Evolutionary conservation across 1,140 invertebrate species (phyloP).

Genomic region (Sycobia sp.): DNA sequence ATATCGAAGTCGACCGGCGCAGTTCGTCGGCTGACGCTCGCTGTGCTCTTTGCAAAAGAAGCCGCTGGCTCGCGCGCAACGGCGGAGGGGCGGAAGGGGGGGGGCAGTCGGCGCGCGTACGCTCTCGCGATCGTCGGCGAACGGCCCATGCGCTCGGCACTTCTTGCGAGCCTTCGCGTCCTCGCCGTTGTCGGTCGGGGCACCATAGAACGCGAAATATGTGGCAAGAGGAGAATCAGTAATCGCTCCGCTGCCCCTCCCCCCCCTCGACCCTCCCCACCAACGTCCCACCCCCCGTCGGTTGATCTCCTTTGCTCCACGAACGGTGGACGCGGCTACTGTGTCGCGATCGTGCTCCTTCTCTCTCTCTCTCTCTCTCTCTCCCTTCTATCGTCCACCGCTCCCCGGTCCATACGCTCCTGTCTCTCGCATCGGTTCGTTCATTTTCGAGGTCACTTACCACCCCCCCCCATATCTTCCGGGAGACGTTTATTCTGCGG

Average conservation of each 20-base stretch:
- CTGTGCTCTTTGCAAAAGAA: background rate
- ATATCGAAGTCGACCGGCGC: too few species aligned
- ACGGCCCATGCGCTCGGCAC: background rate
- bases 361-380: conserved; percentile 1
- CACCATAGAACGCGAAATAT: conserved; percentile 49
- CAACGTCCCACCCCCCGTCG: too few species aligned
- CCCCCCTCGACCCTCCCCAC: too few species aligned
- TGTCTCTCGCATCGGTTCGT: conserved; percentile 2
- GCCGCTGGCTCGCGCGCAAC: conserved; percentile 28
- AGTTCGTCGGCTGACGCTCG: too few species aligned
- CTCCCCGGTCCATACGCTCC: background rate
- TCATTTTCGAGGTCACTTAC: conserved; percentile 7
- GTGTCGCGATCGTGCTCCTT: too few species aligned
- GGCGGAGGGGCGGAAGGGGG: conserved; percentile 28
- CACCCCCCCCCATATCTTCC: conserved; percentile 8
- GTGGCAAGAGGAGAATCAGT: conserved; percentile 46
- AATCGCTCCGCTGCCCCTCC: conserved; percentile 19
- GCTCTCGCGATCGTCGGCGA: conserved; percentile 37
- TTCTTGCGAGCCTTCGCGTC: conserved; percentile 34
- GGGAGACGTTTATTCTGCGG: background rate
- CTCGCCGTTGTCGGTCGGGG: conserved; percentile 39
- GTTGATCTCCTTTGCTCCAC: too few species aligned
- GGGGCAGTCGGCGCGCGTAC: background rate
- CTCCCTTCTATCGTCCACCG: background rate
- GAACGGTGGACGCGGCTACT: too few species aligned